These are phyloP conservation scores for Numenius arquata DNA, from an alignment of 2,113 vertebrate species.

Conservation along the genomic window DNA sequence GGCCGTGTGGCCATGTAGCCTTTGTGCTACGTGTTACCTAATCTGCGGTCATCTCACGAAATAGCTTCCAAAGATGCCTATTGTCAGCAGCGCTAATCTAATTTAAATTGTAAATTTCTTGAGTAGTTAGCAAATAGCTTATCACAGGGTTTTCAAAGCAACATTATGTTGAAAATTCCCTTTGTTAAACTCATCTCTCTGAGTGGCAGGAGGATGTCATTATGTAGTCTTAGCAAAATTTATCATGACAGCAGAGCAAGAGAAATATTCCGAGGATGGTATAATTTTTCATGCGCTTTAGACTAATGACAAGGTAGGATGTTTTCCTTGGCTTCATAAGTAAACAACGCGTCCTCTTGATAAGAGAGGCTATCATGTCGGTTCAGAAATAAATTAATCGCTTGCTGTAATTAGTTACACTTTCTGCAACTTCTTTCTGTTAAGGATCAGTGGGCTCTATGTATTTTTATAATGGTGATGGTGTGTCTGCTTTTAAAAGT, in stretches of 20 bases:
- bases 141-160: constrained; percentile 22
- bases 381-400: background rate
- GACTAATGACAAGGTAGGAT: background rate
- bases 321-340: background rate
- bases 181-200: background rate
- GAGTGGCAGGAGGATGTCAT: constrained; percentile 10
- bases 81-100: background rate
- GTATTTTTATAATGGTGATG: background rate
- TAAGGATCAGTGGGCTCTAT: background rate
- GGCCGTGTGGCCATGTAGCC: background rate
- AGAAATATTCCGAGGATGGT: background rate
- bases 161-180: background rate
- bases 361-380: background rate
- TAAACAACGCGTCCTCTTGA: background rate
- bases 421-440: background rate
- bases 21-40: background rate
- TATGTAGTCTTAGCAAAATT: background rate
- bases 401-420: background rate
- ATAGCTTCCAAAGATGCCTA: background rate
- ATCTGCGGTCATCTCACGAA: background rate
- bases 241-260: background rate
- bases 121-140: background rate
- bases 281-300: background rate
- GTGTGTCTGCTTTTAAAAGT: background rate
- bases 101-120: constrained; percentile 6